phyloP scores from a whole-genome alignment of 1,140 invertebrate genomes.

The Apis laboriosa region DNA sequence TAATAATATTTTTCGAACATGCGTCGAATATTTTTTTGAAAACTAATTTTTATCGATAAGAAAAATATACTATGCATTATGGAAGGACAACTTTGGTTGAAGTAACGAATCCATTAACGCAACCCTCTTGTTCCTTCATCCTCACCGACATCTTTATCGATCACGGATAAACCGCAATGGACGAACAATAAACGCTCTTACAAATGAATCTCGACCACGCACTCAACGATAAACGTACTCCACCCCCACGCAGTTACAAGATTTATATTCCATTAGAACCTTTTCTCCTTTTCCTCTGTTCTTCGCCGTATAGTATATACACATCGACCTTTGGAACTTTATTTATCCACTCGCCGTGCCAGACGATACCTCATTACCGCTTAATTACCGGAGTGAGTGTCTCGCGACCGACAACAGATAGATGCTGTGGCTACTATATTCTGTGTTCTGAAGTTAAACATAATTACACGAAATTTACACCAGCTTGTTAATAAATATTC shows the following conservation, averaged over 20 bases:
- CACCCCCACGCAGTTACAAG: constrained; percentile 33
- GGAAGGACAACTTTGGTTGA: not conserved
- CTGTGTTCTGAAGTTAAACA: constrained; percentile 38
- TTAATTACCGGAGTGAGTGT: constrained; percentile 69
- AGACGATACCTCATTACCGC: constrained; percentile 67
- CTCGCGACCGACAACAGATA: constrained; percentile 39
- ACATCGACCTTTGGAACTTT: constrained; percentile 44
- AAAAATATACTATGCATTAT: not conserved
- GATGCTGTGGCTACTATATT: constrained; percentile 58
- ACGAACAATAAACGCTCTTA: constrained; percentile 18
- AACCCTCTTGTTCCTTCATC: not conserved
- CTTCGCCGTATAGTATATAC: not conserved
- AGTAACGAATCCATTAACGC: constrained; percentile 1
- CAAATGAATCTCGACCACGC: constrained; percentile 31
- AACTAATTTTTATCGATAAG: not conserved
- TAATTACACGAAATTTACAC: constrained; percentile 36
- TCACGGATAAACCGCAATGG: not conserved
- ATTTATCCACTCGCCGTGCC: constrained; percentile 49
- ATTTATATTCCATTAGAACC: constrained; percentile 61
- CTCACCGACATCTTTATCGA: constrained; percentile 2
- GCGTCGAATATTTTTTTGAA: too few species aligned
- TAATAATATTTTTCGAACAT: too few species aligned
- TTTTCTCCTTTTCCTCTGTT: constrained; percentile 8
- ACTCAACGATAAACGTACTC: constrained; percentile 25
- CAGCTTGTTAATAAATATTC: not conserved